Base-by-base conservation (phyloP, 2,797 vertebrate species). In the Coranthus polyacanthus region DNA sequence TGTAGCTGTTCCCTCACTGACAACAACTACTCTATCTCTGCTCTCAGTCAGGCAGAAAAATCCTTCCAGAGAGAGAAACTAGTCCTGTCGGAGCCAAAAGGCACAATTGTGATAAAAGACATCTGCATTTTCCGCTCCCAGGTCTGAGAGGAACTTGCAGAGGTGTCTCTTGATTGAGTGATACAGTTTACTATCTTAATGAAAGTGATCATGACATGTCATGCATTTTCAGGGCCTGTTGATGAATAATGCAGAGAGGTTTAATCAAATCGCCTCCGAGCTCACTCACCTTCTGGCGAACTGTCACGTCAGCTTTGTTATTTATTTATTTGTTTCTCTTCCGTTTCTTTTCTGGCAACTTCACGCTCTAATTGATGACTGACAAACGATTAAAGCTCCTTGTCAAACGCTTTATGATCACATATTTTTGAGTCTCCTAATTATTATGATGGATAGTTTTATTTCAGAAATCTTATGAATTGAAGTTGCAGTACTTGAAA, bases 221-320 rank as follows among this genome's bases (percentile, higher is more conserved):
- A 26, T 38, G 44, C 16, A 44, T 66, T 60, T 16, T 61, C 29
- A 18, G 59, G 51, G 54, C 13, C 13, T 54, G 46, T 29, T 39
- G 32, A 70, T 69, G 55, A 71, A 76, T 76, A 49, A 76, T 71
- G 61, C 50, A 76, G 44, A 0, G n/a, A 18, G 24, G 3, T 61
- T 61, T 66, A 66, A 61, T 70, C 24, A 46, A 55, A 65, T 53
- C 46, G 44, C 41, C 65, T 41, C 58, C 10, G 18, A 63, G 43
- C 56, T 55, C 17, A 18, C 41, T 54, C 16, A 73, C 36, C 43
- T 44, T 34, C 41, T 39, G 55, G 21, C 53, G 36, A 15, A 60
- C 13, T 3, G 41, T 5, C 42, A 70, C 22, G 42, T 42, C 4
- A 42, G 21, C 18, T 12, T 5, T 26, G 24, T 26, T 26, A 3